Base-by-base conservation (phyloP, 2,888 invertebrate species). In the Amblyjoppa proteus region DNA sequence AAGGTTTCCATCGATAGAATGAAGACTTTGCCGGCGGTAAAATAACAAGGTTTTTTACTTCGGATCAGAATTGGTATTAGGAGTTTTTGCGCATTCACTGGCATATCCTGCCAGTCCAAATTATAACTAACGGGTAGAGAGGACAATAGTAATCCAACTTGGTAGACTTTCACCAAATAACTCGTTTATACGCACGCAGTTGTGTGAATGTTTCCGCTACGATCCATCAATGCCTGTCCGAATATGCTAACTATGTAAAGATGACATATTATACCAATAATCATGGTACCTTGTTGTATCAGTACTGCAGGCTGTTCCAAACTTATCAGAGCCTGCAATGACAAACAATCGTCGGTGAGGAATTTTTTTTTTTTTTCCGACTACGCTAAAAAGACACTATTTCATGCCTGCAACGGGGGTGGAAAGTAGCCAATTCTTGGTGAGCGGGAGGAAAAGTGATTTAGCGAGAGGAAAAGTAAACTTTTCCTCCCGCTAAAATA, bases 61-160 rank as follows among this genome's bases (percentile, higher is more conserved):
- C 41, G 7, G 9, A 41, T 41, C 2, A 41, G 41, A 7, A 41
- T 41, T 41, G 11, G 7, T 41, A 41, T 41, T 9, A 84, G 3
- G 3, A 84, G 58, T n/a, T 58, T 71, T 61, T 80, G 75, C 1
- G 53, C 25, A 28, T 71, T 34, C n/a, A n/a, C 11, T 0, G 79
- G 41, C 31, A 80, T 31, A 0, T 61, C 66, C 56, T 80, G 56
- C 84, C 84, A 84, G 9, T 80, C 28, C 13, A 34, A 34, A 13
- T 49, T 20, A 25, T 83, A 83, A 13, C 83, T 83, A 31, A 51
- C 51, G 51, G 11, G 16, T 13, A 51, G 6, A 51, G 4, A 51
- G n/a, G 6, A 1, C 1, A 51, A 51, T 51, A 49, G 38, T 11
- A 69, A 28, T 4, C 28, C 25, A 51, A 51, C n/a, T 31, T 4